Percentiles rank a stretch among this genome's conserved stretches.
phyloP scores from a whole-genome alignment of 2,888 invertebrate genomes.

The Tridacna crocea region DNA sequence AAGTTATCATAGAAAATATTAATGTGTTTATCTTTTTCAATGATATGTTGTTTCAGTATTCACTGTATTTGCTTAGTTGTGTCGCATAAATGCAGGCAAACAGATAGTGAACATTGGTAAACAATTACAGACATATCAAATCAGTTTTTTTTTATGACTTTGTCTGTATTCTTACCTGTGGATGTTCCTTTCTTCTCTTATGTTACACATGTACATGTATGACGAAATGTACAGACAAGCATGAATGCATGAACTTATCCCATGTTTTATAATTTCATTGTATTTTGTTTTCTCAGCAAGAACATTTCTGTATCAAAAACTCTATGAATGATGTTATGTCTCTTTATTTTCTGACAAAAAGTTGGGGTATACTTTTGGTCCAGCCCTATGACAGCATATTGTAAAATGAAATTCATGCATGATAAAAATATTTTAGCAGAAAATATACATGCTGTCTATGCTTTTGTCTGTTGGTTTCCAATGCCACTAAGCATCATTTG shows the following conservation, averaged over 20 bases:
- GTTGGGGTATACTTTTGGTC: neutral
- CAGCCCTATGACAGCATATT: neutral
- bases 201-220: neutral
- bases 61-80: too few relatives aligned
- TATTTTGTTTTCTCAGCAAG: neutral
- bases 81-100: too few relatives aligned
- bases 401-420: neutral
- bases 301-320: too few relatives aligned
- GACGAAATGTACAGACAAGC: slow-evolving; percentile 8
- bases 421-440: neutral
- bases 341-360: neutral
- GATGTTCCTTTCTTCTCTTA: neutral
- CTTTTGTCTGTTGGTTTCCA: too few relatives aligned
- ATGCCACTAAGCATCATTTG: too few relatives aligned
- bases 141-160: neutral
- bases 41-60: too few relatives aligned
- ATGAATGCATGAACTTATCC: slow-evolving; percentile 8
- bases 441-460: too few relatives aligned
- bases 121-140: too few relatives aligned
- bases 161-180: neutral
- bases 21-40: too few relatives aligned
- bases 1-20: too few relatives aligned
- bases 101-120: too few relatives aligned
- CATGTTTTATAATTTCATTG: neutral
- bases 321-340: too few relatives aligned